Conservation (phyloP, 2,888 invertebrate genomes). For the Campopleginae sp. region DNA sequence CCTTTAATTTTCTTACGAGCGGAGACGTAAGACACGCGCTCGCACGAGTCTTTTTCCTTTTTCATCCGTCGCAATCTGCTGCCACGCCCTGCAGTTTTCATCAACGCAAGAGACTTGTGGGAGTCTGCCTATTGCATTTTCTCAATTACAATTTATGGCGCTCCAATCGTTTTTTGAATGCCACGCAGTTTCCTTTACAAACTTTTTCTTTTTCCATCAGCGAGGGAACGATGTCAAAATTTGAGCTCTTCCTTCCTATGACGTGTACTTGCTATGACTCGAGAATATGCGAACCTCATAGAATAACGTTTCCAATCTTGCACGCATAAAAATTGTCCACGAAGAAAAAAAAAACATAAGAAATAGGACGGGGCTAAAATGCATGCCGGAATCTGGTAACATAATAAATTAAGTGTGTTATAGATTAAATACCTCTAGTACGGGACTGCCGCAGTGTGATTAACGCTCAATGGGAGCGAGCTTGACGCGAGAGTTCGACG, state of each 20-base stretch:
- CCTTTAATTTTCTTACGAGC: slow-evolving; percentile 51
- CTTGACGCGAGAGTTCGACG: slow-evolving; percentile 75
- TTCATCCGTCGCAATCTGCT: slow-evolving; percentile 8
- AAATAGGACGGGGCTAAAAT: slow-evolving; percentile 5
- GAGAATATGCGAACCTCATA: neutral
- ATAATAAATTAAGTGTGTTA: slow-evolving; percentile 43
- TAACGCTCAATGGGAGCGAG: slow-evolving; percentile 67
- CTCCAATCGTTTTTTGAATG: neutral
- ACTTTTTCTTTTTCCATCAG: neutral
- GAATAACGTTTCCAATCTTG: slow-evolving; percentile 7
- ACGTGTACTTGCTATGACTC: neutral
- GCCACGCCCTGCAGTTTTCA: slow-evolving; percentile 73
- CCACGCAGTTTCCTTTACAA: neutral
- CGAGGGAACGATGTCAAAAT: neutral
- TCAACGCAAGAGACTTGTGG: slow-evolving; percentile 70
- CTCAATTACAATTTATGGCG: slow-evolving; percentile 39
- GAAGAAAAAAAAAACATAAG: slow-evolving; percentile 19
- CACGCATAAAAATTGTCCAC: slow-evolving; percentile 20
- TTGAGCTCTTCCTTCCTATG: neutral
- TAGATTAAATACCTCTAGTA: slow-evolving; percentile 49
- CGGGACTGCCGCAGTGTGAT: slow-evolving; percentile 68
- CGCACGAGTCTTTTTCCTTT: slow-evolving; percentile 41
- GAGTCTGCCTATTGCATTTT: slow-evolving; percentile 62
- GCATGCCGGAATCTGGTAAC: slow-evolving; percentile 50
- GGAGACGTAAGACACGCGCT: slow-evolving; percentile 58